Conservation (phyloP, 2,113 vertebrate genomes). For the Actenoides lindsayi region DNA sequence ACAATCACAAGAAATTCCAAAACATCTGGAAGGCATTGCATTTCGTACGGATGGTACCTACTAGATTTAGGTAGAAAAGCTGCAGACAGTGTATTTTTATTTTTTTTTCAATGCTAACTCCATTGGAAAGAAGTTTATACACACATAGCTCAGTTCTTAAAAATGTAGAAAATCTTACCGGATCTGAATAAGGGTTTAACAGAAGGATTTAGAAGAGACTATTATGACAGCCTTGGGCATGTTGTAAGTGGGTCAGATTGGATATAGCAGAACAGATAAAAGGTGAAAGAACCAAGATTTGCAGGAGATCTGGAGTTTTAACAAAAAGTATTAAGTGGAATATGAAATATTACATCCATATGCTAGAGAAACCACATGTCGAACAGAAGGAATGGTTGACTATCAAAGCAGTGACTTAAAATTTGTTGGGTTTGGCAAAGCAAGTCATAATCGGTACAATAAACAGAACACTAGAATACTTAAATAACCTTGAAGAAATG, state of each 20-base stretch:
- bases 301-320: conserved; percentile 44
- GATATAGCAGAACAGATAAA: conserved; percentile 24
- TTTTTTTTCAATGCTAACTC: background rate
- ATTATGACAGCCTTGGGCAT: background rate
- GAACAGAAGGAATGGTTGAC: conserved; percentile 59
- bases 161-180: conserved; percentile 13
- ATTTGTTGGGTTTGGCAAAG: conserved; percentile 67
- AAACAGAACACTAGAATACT: conserved; percentile 51
- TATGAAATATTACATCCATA: conserved; percentile 68
- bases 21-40: conserved; percentile 31
- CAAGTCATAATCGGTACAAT: conserved; percentile 54
- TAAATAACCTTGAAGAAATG: conserved; percentile 59
- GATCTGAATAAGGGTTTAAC: background rate
- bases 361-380: conserved; percentile 68
- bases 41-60: conserved; percentile 24
- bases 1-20: background rate
- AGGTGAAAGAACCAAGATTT: conserved; percentile 39
- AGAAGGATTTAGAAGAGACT: background rate
- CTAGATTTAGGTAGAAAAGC: conserved; percentile 15
- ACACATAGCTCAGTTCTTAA: background rate
- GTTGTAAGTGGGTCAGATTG: background rate
- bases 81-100: background rate
- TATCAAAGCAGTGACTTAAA: conserved; percentile 60
- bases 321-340: conserved; percentile 56
- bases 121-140: background rate